A percentile compares a stretch with the other conserved stretches of the same genome.
phyloP scores from a whole-genome alignment of 2,113 vertebrate genomes.

The Silurus meridionalis region DNA sequence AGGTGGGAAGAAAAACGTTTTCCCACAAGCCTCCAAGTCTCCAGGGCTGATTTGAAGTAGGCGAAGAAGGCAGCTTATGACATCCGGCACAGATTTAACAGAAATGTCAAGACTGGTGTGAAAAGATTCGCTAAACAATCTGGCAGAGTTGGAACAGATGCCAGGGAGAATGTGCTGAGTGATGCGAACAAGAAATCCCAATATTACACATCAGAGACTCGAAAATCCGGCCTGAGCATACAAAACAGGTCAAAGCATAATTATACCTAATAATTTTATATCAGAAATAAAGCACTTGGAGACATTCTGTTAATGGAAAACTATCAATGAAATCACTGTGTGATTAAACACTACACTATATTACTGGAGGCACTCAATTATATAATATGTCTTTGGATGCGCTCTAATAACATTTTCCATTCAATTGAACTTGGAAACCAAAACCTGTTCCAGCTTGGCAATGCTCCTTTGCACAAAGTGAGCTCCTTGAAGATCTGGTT shows the following conservation, averaged over 20 bases:
- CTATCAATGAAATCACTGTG: not conserved
- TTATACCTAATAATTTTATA: not conserved
- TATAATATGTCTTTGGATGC: no score
- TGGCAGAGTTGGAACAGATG: not conserved
- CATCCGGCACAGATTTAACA: slow-evolving; percentile 1
- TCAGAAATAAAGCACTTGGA: not conserved
- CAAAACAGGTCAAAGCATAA: not conserved
- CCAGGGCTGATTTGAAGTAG: not conserved
- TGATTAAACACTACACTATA: not conserved
- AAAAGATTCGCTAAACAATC: not conserved
- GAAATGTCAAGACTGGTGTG: not conserved
- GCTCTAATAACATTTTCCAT: no score
- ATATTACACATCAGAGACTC: not conserved
- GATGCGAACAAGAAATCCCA: not conserved
- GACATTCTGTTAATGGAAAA: not conserved
- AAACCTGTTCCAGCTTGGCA: no score
- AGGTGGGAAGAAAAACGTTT: not conserved
- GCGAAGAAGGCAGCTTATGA: not conserved
- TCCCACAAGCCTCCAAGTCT: not conserved
- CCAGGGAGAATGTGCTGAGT: not conserved
- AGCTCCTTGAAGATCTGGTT: no score
- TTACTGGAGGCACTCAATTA: no score
- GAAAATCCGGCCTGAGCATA: not conserved
- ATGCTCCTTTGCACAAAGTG: no score
- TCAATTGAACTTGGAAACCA: no score